Evolutionary conservation across 1,140 invertebrate species (phyloP), one percentile per base, ranked within the genome.

Genomic region (Papilio xuthus): DNA sequence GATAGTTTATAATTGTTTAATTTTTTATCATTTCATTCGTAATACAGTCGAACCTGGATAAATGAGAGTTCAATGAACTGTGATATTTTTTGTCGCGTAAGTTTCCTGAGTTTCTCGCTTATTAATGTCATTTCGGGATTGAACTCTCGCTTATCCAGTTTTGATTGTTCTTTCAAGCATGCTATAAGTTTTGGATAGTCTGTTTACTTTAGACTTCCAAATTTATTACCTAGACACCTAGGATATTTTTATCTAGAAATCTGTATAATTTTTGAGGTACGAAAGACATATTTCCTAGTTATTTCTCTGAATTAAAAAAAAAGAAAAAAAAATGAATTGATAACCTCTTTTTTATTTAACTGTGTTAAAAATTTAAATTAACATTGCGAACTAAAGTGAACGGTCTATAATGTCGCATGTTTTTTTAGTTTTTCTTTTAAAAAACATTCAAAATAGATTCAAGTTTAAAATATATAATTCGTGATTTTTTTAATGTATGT

Each of bases 171-270:
- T 53, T 53, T 53, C 18, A 10, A 42, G 69, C 69, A 71, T 71
- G 69, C 37, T 70, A 10, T 71, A 67, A 77, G 20, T n/a, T 37
- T 67, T 77, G n/a, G 20, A 56, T 67, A 67, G 60, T 67, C 15
- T 78, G 76, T 78, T 69, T 70, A 44, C 76, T 63, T 44, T 78
- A 70, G 76, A 15, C 13, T 70, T n/a, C 75, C 12, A 63, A 60
- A 41, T n/a, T 20, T 53, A 18, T n/a, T 53, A 10, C 2, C 32
- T 37, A n/a, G n/a, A n/a, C n/a, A n/a, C n/a, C n/a, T 37, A 7
- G 4, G 32, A 37, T 37, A 37, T 37, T 53, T 20, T 53, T 53
- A 18, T 47, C 15, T 47, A 15, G 44, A 47, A 47, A 18, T 47
- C 44, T 47, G 18, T 6, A 8, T n/a, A 4, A 53, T 53, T 26